Evolutionary conservation across 2,888 invertebrate species (phyloP).

Genomic region (Meteorus cinctellus): DNA sequence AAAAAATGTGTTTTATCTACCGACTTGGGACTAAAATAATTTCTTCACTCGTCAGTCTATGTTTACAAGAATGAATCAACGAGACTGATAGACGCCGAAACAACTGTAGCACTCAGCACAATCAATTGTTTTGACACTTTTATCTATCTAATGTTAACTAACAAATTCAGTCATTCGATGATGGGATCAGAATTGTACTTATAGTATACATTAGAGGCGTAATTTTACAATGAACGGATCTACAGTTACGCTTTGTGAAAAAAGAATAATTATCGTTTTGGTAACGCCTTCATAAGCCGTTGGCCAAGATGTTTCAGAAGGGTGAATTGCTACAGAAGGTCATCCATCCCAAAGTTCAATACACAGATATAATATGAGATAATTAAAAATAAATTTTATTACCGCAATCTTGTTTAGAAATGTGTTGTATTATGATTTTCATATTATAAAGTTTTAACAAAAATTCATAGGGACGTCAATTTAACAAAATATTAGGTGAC

Average conservation of each 20-base stretch:
- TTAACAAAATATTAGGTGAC: neutral
- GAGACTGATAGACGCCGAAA: slow-evolving; percentile 68
- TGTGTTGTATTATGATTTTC: neutral
- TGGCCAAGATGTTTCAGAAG: slow-evolving; percentile 43
- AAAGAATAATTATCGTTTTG: slow-evolving; percentile 52
- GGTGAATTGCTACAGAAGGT: slow-evolving; percentile 37
- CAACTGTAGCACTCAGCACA: slow-evolving; percentile 36
- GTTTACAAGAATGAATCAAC: slow-evolving; percentile 55
- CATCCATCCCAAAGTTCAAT: neutral
- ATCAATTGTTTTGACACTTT: slow-evolving; percentile 13
- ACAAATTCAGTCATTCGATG: neutral
- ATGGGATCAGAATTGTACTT: slow-evolving; percentile 38
- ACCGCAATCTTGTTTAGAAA: neutral
- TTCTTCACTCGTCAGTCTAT: slow-evolving; percentile 41
- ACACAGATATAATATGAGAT: neutral
- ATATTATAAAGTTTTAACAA: neutral
- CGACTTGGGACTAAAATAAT: slow-evolving; percentile 23
- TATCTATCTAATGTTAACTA: neutral
- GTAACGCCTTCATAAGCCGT: slow-evolving; percentile 53
- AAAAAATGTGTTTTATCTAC: slow-evolving; percentile 44
- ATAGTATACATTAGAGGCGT: slow-evolving; percentile 37
- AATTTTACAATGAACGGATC: slow-evolving; percentile 52
- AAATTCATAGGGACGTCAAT: neutral
- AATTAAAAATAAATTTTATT: neutral
- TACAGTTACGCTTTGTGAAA: slow-evolving; percentile 53